These are phyloP conservation scores for Erpetoichthys calabaricus DNA, from an alignment of 2,797 vertebrate species.

Conservation along the genomic window DNA sequence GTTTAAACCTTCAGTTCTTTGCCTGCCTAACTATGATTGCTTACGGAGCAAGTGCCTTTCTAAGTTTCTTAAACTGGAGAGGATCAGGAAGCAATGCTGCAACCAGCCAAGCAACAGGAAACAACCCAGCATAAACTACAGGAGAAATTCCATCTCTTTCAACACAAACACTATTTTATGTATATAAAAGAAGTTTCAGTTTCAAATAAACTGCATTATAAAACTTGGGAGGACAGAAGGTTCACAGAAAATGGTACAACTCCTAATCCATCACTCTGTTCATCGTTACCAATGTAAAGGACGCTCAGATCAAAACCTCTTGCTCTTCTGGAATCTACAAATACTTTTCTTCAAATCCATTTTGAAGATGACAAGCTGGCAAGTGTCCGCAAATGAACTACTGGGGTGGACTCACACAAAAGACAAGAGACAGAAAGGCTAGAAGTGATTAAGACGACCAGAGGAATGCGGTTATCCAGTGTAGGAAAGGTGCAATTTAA, in stretches of 20 bases:
- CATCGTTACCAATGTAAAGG: neutral
- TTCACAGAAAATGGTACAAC: neutral
- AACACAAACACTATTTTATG: neutral
- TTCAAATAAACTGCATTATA: neutral
- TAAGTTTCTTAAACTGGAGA: conserved; percentile 72
- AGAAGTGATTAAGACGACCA: too few species aligned
- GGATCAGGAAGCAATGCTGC: conserved; percentile 59
- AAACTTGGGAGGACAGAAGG: neutral
- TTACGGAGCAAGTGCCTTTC: conserved; percentile 61
- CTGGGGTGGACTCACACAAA: too few species aligned
- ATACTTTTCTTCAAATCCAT: too few species aligned
- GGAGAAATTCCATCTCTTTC: too few species aligned
- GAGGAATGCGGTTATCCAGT: too few species aligned
- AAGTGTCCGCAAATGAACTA: too few species aligned
- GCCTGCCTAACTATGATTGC: conserved; percentile 51
- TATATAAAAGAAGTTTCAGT: neutral
- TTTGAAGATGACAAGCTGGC: too few species aligned
- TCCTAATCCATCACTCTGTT: neutral
- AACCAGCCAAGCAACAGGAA: conserved; percentile 41
- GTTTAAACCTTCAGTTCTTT: conserved; percentile 60
- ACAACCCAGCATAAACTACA: conserved; percentile 41
- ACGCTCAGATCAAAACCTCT: neutral
- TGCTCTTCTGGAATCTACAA: too few species aligned
- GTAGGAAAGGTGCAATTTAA: too few species aligned
- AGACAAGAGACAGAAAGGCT: too few species aligned